Percentiles rank a stretch among this genome's conserved stretches.
These are phyloP conservation scores for Zaprionus capensis DNA, from an alignment of 1,140 invertebrate species.

Conservation along the genomic window DNA sequence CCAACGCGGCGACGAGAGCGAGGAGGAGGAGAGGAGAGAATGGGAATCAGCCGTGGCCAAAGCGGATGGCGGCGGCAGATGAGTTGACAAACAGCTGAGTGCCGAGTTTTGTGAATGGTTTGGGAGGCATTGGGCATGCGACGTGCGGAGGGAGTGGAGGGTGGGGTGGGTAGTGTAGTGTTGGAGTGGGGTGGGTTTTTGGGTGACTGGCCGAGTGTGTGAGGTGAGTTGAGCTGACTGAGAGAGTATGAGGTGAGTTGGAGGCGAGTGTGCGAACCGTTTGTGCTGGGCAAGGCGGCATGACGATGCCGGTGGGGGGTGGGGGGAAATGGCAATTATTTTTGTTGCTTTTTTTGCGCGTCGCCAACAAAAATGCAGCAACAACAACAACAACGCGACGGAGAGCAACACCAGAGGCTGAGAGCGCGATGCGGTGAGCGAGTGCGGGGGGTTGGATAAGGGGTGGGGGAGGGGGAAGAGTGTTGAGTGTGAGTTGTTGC, in stretches of 20 bases:
- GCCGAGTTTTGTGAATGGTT: conserved; percentile 79
- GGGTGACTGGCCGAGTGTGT: conserved; percentile 16
- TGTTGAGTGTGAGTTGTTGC: conserved; percentile 25
- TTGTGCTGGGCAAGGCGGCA: neutral
- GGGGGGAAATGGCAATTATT: conserved; percentile 67
- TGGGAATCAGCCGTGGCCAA: conserved; percentile 58
- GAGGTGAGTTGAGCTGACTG: conserved; percentile 5
- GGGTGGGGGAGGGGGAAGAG: neutral
- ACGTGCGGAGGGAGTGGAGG: neutral
- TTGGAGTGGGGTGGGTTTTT: neutral
- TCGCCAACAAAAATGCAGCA: conserved; percentile 55
- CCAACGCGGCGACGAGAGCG: conserved; percentile 47
- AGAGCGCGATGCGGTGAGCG: conserved; percentile 18
- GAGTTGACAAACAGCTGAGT: conserved; percentile 83
- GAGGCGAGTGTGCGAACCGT: conserved; percentile 19
- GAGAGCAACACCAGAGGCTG: conserved; percentile 23
- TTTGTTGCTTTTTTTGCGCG: conserved; percentile 73
- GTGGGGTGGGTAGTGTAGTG: neutral
- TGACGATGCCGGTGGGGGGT: neutral
- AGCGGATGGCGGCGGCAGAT: conserved; percentile 76
- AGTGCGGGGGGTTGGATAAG: neutral
- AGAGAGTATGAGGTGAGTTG: conserved; percentile 27
- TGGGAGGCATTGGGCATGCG: conserved; percentile 40
- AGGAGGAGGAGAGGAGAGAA: conserved; percentile 14
- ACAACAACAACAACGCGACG: conserved; percentile 28